Evolutionary conservation across 2,113 vertebrate species (phyloP).

Genomic region (Chamaea fasciata): DNA sequence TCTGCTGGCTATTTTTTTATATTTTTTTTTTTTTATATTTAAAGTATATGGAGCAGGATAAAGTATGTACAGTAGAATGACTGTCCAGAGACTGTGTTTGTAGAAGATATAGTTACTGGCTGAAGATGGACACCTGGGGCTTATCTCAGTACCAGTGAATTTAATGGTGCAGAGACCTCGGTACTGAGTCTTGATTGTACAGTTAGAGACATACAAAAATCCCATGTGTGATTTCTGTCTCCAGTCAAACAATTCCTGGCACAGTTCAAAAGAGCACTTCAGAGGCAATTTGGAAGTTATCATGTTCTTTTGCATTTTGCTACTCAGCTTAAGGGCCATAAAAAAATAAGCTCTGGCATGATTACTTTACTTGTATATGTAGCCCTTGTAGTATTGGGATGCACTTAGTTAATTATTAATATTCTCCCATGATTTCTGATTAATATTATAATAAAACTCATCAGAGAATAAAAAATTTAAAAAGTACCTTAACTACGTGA

Average conservation of each 20-base stretch:
- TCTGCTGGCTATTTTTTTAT: not conserved
- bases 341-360: not conserved
- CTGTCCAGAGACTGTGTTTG: not conserved
- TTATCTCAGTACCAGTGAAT: not conserved
- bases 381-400: not conserved
- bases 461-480: not conserved
- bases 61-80: not conserved
- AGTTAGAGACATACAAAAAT: not conserved
- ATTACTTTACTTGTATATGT: not conserved
- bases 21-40: not conserved
- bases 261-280: not conserved
- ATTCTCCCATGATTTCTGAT: not conserved
- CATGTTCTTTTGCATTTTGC: not conserved
- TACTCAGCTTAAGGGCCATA: not conserved
- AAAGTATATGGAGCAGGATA: not conserved
- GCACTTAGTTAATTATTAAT: not conserved
- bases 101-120: not conserved
- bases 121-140: not conserved
- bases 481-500: not conserved
- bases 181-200: not conserved
- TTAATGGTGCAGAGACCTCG: not conserved
- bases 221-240: not conserved
- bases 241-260: not conserved
- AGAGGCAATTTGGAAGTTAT: not conserved
- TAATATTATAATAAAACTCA: not conserved